Conservation (phyloP, 2,888 invertebrate species). For the Minunthozetes semirufus region DNA sequence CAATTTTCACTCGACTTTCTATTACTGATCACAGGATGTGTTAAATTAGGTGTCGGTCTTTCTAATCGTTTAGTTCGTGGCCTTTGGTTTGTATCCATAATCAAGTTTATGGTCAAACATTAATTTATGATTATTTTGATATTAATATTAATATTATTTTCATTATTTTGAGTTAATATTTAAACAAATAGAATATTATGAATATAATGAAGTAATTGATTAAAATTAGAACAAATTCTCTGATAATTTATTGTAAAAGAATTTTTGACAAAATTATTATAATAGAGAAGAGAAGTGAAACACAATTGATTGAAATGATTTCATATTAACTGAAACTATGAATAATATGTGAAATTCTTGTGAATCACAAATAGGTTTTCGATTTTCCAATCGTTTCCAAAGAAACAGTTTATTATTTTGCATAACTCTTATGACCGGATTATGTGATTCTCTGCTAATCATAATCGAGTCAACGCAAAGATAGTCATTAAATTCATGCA, state of each 20-base stretch:
- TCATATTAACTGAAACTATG: neutral
- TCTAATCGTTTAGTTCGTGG: conserved; percentile 41
- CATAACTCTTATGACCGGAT: neutral
- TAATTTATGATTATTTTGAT: too few species aligned
- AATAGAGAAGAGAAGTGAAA: too few species aligned
- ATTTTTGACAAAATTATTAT: too few species aligned
- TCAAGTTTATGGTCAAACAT: neutral
- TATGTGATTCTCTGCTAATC: too few species aligned
- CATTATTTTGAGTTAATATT: too few species aligned
- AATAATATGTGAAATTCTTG: neutral
- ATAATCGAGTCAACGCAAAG: too few species aligned
- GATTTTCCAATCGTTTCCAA: conserved; percentile 12
- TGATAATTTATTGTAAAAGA: too few species aligned
- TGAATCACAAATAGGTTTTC: neutral
- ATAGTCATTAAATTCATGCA: neutral
- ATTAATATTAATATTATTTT: too few species aligned
- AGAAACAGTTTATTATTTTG: conserved; percentile 12
- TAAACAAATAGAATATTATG: too few species aligned
- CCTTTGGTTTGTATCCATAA: conserved; percentile 20
- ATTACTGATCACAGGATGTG: conserved; percentile 40
- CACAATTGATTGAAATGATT: too few species aligned
- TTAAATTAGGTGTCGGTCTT: conserved; percentile 41
- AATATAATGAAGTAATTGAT: too few species aligned
- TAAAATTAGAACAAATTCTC: too few species aligned
- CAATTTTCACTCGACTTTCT: neutral